phyloP scores from a whole-genome alignment of 2,113 vertebrate species.

The Trichechus manatus region DNA sequence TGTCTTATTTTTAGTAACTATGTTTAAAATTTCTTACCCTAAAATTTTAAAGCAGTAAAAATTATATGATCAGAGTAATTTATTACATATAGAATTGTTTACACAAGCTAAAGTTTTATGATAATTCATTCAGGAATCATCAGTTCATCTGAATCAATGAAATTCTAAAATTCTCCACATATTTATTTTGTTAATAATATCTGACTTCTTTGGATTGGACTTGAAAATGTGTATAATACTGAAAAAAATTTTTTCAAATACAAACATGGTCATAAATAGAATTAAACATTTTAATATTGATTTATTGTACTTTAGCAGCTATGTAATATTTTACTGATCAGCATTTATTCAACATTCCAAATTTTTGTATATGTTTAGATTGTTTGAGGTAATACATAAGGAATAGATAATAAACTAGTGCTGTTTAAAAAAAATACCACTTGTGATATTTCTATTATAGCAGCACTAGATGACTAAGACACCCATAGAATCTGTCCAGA shows the following conservation, averaged over 20 bases:
- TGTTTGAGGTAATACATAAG: slow-evolving; percentile 94
- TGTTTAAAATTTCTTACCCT: slow-evolving; percentile 60
- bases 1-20: slow-evolving; percentile 58
- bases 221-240: slow-evolving; percentile 92
- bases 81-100: slow-evolving; percentile 72
- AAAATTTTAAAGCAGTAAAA: slow-evolving; percentile 73
- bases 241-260: slow-evolving; percentile 88
- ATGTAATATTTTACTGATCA: slow-evolving; percentile 89
- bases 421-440: slow-evolving; percentile 87
- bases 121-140: slow-evolving; percentile 83
- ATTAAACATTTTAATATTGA: slow-evolving; percentile 86
- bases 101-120: slow-evolving; percentile 75
- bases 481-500: background rate
- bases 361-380: slow-evolving; percentile 96
- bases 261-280: slow-evolving; percentile 94
- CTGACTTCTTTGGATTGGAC: slow-evolving; percentile 85
- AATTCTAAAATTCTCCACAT: slow-evolving; percentile 85
- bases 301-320: slow-evolving; percentile 90
- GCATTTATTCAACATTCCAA: slow-evolving; percentile 96
- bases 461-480: no score
- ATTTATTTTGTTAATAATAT: slow-evolving; percentile 92
- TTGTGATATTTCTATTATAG: no score
- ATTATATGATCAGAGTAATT: slow-evolving; percentile 60
- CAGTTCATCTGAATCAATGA: slow-evolving; percentile 81
- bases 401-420: slow-evolving; percentile 95